Evolutionary conservation across 2,797 vertebrate genomes (phyloP).

Genomic region (Platyrinchus mystaceus): DNA sequence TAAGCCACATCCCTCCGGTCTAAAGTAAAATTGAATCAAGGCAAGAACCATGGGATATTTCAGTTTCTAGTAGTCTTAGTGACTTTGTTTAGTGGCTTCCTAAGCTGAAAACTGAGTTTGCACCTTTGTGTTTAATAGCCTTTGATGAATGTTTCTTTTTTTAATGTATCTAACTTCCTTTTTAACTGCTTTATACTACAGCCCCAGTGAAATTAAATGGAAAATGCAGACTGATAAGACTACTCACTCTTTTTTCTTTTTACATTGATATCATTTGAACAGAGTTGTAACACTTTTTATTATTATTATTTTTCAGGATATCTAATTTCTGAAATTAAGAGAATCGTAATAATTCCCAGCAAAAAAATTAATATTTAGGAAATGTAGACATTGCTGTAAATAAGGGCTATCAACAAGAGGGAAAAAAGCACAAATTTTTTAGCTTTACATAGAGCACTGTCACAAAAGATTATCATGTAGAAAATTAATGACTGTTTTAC

Average conservation of each 20-base stretch:
- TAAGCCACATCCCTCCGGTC: neutral
- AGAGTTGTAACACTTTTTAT: neutral
- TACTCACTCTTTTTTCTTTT: neutral
- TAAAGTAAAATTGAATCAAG: neutral
- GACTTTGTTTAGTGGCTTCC: neutral
- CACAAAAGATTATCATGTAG: neutral
- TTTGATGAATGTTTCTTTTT: neutral
- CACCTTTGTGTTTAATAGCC: neutral
- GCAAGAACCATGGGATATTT: neutral
- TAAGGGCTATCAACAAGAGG: neutral
- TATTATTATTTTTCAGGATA: neutral
- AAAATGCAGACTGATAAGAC: neutral
- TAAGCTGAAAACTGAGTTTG: neutral
- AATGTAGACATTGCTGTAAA: neutral
- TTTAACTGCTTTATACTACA: neutral
- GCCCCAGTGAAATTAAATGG: neutral
- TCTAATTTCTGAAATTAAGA: neutral
- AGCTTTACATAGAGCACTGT: neutral
- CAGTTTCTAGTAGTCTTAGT: neutral
- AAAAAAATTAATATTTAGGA: neutral
- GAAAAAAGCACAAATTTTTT: neutral
- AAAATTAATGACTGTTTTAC: constrained; percentile 6
- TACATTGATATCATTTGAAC: neutral
- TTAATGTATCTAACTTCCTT: neutral
- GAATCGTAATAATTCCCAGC: neutral